Conservation (phyloP, 1,140 invertebrate genomes). For the Pogonus chalceus region DNA sequence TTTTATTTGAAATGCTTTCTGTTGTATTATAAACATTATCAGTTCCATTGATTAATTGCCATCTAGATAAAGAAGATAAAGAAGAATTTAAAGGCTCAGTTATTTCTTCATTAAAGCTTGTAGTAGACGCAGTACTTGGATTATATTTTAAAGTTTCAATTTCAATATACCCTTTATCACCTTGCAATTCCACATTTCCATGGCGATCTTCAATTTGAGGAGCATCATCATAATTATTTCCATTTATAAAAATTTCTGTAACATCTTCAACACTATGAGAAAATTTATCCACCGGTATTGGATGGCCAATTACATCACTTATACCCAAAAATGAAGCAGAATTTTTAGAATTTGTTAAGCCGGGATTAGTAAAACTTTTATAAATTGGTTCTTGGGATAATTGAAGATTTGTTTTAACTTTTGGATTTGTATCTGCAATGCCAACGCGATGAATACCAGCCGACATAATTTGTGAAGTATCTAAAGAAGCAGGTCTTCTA, state of each 20-base stretch:
- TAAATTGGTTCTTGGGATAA: slow-evolving; percentile 41
- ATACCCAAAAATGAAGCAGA: slow-evolving; percentile 42
- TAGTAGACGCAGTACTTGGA: slow-evolving; percentile 12
- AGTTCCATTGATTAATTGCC: background rate
- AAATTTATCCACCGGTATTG: slow-evolving; percentile 58
- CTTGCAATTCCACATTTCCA: slow-evolving; percentile 12
- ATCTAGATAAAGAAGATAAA: background rate
- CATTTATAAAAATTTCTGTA: slow-evolving; percentile 29
- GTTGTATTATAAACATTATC: slow-evolving; percentile 16
- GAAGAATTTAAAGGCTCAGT: background rate
- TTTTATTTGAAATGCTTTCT: slow-evolving; percentile 36
- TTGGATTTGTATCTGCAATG: slow-evolving; percentile 34
- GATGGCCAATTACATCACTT: slow-evolving; percentile 45
- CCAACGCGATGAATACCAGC: slow-evolving; percentile 39
- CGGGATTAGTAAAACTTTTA: slow-evolving; percentile 54
- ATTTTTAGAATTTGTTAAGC: slow-evolving; percentile 40
- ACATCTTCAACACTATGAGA: slow-evolving; percentile 34
- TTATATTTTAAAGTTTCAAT: slow-evolving; percentile 26
- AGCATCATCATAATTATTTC: slow-evolving; percentile 1
- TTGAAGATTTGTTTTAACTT: slow-evolving; percentile 8
- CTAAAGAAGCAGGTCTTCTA: slow-evolving; percentile 23
- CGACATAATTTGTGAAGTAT: slow-evolving; percentile 31
- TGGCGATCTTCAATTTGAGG: slow-evolving; percentile 11
- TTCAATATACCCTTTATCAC: slow-evolving; percentile 20
- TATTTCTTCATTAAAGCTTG: background rate